Conservation (phyloP, 2,113 vertebrate genomes). For the Thalassarche chlororhynchos region DNA sequence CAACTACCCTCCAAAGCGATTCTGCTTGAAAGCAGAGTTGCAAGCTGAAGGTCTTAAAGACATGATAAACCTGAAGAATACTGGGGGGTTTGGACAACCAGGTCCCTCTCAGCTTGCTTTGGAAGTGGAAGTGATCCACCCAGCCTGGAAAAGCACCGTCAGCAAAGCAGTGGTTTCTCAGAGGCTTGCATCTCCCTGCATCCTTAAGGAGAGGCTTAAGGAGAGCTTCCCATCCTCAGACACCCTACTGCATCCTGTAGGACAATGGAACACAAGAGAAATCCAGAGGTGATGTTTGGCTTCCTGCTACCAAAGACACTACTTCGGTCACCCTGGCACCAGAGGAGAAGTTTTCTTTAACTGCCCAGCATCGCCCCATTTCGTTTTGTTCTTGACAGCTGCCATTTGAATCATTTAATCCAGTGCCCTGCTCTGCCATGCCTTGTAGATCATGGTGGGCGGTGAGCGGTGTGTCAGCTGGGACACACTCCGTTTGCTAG, state of each 20-base stretch:
- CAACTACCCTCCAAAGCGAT: neutral
- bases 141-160: neutral
- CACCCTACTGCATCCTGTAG: too few relatives aligned
- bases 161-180: neutral
- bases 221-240: neutral
- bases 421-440: neutral
- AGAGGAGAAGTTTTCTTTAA: neutral
- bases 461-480: accelerated
- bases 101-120: neutral
- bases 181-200: neutral
- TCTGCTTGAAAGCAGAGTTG: neutral
- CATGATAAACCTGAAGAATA: neutral
- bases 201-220: neutral
- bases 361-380: neutral
- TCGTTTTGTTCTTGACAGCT: neutral
- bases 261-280: neutral
- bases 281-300: neutral
- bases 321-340: neutral
- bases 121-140: neutral
- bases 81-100: neutral
- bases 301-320: neutral
- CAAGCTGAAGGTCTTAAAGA: neutral
- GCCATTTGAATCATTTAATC: neutral
- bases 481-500: accelerated
- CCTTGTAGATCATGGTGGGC: neutral